Conservation (phyloP, 2,113 vertebrate genomes). For the Penelope pileata region DNA sequence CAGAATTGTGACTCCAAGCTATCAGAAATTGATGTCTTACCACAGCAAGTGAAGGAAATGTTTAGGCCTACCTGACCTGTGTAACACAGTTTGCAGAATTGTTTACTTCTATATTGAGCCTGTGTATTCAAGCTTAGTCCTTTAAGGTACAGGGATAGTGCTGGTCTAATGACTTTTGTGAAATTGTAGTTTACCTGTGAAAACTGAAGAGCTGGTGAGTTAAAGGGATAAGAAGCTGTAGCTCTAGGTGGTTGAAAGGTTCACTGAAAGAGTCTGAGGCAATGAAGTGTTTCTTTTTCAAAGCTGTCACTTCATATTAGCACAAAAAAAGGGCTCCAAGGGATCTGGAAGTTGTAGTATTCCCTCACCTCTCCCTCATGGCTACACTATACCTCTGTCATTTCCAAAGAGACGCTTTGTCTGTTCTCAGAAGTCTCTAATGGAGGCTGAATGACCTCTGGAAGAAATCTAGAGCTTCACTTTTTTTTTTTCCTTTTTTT, state of each 20-base stretch:
- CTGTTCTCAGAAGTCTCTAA: neutral
- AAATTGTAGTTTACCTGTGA: conserved; percentile 12
- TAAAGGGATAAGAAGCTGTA: conserved; percentile 6
- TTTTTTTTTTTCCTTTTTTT: neutral
- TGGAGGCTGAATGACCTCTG: neutral
- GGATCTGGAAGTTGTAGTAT: conserved; percentile 20
- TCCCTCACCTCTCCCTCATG: neutral
- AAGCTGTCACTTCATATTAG: neutral
- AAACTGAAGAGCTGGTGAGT: neutral
- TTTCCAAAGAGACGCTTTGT: neutral
- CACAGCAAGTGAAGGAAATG: conserved; percentile 9
- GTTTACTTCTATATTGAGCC: conserved; percentile 6
- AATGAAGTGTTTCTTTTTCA: neutral
- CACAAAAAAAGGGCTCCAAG: neutral
- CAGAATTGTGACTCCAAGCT: conserved; percentile 2
- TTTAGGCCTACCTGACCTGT: conserved; percentile 3
- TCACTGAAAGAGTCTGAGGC: neutral
- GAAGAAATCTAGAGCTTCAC: neutral
- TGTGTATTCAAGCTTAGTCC: neutral
- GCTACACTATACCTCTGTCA: neutral
- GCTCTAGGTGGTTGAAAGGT: neutral
- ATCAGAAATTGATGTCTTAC: neutral
- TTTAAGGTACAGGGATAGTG: neutral
- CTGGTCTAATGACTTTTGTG: neutral
- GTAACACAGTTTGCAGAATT: neutral